Evolutionary conservation across 1,140 invertebrate species (phyloP), one percentile per base, ranked within the genome.

Genomic region (Trichonephila clavipes): DNA sequence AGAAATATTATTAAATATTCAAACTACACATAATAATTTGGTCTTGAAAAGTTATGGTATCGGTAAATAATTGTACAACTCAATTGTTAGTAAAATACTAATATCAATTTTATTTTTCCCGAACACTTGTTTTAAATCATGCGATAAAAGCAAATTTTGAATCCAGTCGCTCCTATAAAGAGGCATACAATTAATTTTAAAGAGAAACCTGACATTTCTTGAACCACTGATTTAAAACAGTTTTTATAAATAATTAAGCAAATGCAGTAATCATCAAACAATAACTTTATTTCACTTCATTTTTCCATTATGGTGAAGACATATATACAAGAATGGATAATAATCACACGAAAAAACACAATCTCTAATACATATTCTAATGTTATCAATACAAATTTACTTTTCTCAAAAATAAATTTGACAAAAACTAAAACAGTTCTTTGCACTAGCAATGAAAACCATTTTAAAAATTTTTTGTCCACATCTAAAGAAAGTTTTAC

Each of bases 381-480:
- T 24, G n/a, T 24, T 58, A 51, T 58, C 24, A 59, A 85, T 85
- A 59, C 83, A 59, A 85, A 85, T 61, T 83, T 83, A 18, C 24
- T 51, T 83, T 82, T 83, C 40, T 83, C 81, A 83, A 83, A 83
- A 83, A 83, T 83, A 83, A 83, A 51, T 83, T 24, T 69, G 10
- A 12, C 24, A 12, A 69, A 69, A 69, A 69, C 24, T 69, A 24
- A 24, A 69, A 69, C 10, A 12, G 24, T 24, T n/a, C 21, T 69
- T 69, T 28, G 24, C 24, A 24, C 66, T 69, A 69, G 66, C 24
- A 69, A 51, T 51, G 21, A 69, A 69, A 69, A 66, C n/a, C 19
- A n/a, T 66, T 64, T 66, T 66, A n/a, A 7, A 66, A 66, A 8
- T 51, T 12, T 69, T 69, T 69, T 69, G n/a, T 3, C n/a, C 24